These are phyloP conservation scores for Torymus auratus DNA, from an alignment of 2,888 invertebrate species.

Conservation along the genomic window DNA sequence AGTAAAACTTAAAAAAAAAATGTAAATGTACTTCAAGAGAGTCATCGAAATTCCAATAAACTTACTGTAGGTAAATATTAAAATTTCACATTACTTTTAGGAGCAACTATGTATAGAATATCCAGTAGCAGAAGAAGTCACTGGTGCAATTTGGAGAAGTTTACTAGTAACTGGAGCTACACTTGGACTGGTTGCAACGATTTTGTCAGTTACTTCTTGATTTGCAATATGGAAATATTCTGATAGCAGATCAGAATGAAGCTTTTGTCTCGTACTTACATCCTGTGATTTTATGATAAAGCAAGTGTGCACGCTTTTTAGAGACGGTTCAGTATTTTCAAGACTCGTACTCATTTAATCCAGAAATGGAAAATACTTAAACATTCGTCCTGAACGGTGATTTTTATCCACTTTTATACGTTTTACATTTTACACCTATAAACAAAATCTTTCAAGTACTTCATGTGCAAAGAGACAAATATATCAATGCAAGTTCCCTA, in stretches of 20 bases:
- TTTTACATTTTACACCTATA: slow-evolving; percentile 45
- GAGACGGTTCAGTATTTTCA: slow-evolving; percentile 50
- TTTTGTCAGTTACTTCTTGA: slow-evolving; percentile 74
- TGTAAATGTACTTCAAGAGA: too few species aligned
- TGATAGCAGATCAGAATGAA: slow-evolving; percentile 51
- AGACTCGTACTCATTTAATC: slow-evolving; percentile 47
- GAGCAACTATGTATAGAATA: slow-evolving; percentile 75
- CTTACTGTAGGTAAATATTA: neutral
- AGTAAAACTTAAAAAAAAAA: too few species aligned
- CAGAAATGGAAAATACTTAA: slow-evolving; percentile 43
- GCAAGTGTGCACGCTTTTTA: slow-evolving; percentile 54
- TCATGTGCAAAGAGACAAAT: slow-evolving; percentile 59
- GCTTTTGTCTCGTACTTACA: slow-evolving; percentile 69
- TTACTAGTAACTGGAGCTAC: slow-evolving; percentile 75
- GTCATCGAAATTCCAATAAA: too few species aligned
- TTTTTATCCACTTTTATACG: slow-evolving; percentile 45
- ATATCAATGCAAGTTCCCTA: slow-evolving; percentile 69
- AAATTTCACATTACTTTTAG: slow-evolving; percentile 61
- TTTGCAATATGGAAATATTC: slow-evolving; percentile 57
- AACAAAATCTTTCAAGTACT: slow-evolving; percentile 52
- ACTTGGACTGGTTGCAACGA: slow-evolving; percentile 73
- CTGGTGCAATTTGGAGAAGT: slow-evolving; percentile 74
- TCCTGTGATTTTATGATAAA: slow-evolving; percentile 69
- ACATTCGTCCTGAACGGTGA: slow-evolving; percentile 43
- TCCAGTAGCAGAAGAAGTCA: slow-evolving; percentile 74